These are phyloP conservation scores for Ctenoplectra terminalis DNA, from an alignment of 1,140 invertebrate genomes.

Conservation along the genomic window DNA sequence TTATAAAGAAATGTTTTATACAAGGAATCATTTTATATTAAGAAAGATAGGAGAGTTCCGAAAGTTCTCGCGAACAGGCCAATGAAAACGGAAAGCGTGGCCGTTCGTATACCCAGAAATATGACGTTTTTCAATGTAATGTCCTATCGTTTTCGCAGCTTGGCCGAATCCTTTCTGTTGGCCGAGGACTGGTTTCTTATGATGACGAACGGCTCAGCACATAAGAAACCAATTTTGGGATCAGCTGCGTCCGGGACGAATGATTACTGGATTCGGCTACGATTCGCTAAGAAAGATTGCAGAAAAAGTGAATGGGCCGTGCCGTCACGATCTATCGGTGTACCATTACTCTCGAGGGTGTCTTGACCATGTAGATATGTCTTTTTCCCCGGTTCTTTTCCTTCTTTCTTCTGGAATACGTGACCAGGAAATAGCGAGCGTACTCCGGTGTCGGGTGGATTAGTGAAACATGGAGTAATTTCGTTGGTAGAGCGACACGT, in stretches of 20 bases:
- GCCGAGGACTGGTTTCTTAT: conserved; percentile 29
- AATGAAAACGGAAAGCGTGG: not conserved
- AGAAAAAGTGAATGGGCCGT: conserved; percentile 50
- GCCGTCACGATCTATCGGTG: conserved; percentile 58
- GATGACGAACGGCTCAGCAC: conserved; percentile 53
- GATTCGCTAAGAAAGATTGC: conserved; percentile 57
- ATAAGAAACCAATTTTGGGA: conserved; percentile 67
- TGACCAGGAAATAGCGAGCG: conserved; percentile 45
- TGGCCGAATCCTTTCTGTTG: conserved; percentile 31
- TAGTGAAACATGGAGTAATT: conserved; percentile 45
- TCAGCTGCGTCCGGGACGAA: conserved; percentile 62
- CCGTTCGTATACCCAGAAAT: conserved; percentile 43
- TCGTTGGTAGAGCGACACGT: not conserved
- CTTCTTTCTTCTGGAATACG: conserved; percentile 29
- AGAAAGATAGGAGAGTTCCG: not conserved
- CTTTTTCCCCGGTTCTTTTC: not conserved
- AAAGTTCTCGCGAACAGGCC: not conserved
- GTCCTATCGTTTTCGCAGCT: conserved; percentile 9
- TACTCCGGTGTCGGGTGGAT: not conserved
- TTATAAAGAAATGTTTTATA: not conserved
- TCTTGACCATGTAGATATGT: conserved; percentile 49
- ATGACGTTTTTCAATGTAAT: conserved; percentile 59
- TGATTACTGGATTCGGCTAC: conserved; percentile 60
- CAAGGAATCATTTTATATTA: not conserved
- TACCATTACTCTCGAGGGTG: conserved; percentile 60